Base-by-base conservation (phyloP, 2,113 vertebrate species). In the Seriola dumerili region DNA sequence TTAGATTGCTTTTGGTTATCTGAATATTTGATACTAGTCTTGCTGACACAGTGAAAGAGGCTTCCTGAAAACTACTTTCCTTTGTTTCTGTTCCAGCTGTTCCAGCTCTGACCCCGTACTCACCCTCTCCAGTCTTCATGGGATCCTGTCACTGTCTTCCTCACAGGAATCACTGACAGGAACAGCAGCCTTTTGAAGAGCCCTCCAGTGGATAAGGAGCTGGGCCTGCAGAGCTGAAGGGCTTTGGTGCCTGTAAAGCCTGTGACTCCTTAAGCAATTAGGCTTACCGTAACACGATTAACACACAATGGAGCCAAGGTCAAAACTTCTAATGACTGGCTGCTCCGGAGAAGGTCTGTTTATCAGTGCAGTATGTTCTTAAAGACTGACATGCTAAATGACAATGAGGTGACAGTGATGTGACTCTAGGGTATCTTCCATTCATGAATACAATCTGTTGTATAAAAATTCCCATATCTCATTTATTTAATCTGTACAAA, bases 221-320 rank as follows among this genome's bases (percentile, higher is more conserved):
- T 38, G 46, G 55, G 62, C 54, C 46, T 23, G 4, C 5, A 23
- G 23, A 50, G 32, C 50, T 50, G 32, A 74, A 21, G 58, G 40
- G 78, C 62, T 79, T 67, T 46, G 4, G 36, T 29, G 25, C 16
- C 21, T 10, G 9, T 63, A 44, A 78, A 76, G 52, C 25, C 38
- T 46, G 59, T 44, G 65, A 55, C 78, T 84, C 79, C 73, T 83
- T 73, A 77, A 85, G 87, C 73, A 86, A 93, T 93, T 85, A 84
- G 85, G 68, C 75, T 85, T 68, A 83, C 6, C 16, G 71, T 90
- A 91, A 93, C 64, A 62, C 2, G 68, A 89, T 91, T 91, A 91
- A 44, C 76, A 74, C 78, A 86, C 83, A 75, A 61, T 23, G 29
- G 40, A 82, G 71, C 50, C 75, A 76, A 92, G 89, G 89, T 88